These are phyloP conservation scores for Pollenia amentaria DNA, from an alignment of 2,888 invertebrate genomes.

Conservation along the genomic window DNA sequence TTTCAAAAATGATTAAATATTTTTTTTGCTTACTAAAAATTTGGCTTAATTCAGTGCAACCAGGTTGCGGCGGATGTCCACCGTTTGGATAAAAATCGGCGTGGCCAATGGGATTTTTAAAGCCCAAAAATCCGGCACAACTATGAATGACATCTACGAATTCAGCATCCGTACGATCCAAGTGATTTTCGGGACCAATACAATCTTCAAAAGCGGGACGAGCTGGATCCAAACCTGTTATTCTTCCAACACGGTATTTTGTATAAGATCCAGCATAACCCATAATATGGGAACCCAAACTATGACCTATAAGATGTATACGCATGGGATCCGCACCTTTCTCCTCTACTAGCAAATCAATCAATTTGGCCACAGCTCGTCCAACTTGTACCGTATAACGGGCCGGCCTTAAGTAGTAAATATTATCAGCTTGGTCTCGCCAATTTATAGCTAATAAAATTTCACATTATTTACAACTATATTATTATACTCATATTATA, in stretches of 20 bases:
- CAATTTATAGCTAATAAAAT: conserved; percentile 81
- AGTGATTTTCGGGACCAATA: conserved; percentile 84
- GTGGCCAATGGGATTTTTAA: conserved; percentile 87
- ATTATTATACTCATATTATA: too few relatives aligned
- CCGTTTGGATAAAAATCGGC: conserved; percentile 91
- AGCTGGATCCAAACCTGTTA: conserved; percentile 89
- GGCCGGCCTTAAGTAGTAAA: conserved; percentile 83
- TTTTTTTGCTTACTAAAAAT: conserved; percentile 81
- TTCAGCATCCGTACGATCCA: conserved; percentile 88
- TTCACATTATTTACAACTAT: not conserved
- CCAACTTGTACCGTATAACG: conserved; percentile 83
- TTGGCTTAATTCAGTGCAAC: conserved; percentile 86
- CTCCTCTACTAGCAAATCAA: conserved; percentile 82
- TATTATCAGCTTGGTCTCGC: conserved; percentile 83
- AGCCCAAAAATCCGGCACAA: conserved; percentile 88
- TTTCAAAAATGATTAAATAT: not conserved
- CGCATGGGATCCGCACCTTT: conserved; percentile 80
- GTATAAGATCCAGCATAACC: conserved; percentile 86
- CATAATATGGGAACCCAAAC: conserved; percentile 87
- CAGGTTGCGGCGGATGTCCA: conserved; percentile 89
- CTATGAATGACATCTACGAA: conserved; percentile 92
- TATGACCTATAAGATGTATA: conserved; percentile 85
- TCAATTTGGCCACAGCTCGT: conserved; percentile 82
- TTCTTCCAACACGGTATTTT: conserved; percentile 85
- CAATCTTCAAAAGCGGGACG: conserved; percentile 83